These are phyloP conservation scores for Gambelia wislizenii DNA, from an alignment of 2,797 vertebrate species.

Conservation along the genomic window DNA sequence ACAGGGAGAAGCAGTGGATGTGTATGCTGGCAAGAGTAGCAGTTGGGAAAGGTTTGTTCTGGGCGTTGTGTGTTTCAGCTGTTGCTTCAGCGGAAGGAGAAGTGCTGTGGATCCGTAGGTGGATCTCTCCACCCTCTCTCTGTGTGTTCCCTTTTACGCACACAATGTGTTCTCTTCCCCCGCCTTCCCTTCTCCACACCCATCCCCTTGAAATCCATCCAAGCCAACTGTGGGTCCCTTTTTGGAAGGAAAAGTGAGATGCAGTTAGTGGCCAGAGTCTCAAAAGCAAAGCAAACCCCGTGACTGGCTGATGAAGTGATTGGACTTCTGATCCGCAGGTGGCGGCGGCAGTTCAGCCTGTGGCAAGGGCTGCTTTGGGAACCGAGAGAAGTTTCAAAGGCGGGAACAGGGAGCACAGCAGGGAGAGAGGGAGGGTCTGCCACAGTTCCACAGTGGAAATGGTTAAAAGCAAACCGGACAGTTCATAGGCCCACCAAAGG, in stretches of 20 bases:
- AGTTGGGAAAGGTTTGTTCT: neutral
- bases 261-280: neutral
- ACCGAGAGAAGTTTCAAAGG: neutral
- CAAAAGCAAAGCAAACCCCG: neutral
- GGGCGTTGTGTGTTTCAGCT: neutral
- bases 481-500: neutral
- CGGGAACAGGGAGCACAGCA: neutral
- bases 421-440: neutral
- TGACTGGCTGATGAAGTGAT: neutral
- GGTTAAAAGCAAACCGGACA: neutral
- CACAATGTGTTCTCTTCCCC: neutral
- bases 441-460: neutral
- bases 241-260: neutral
- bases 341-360: too few relatives aligned
- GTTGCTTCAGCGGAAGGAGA: neutral
- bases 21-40: neutral
- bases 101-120: neutral
- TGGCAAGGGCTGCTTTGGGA: neutral
- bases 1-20: too few relatives aligned
- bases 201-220: neutral
- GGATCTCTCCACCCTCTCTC: neutral
- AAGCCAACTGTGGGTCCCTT: neutral
- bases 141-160: neutral
- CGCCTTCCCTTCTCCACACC: neutral
- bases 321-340: neutral